These are phyloP conservation scores for Amblyteles armatorius DNA, from an alignment of 2,888 invertebrate species.

Conservation along the genomic window DNA sequence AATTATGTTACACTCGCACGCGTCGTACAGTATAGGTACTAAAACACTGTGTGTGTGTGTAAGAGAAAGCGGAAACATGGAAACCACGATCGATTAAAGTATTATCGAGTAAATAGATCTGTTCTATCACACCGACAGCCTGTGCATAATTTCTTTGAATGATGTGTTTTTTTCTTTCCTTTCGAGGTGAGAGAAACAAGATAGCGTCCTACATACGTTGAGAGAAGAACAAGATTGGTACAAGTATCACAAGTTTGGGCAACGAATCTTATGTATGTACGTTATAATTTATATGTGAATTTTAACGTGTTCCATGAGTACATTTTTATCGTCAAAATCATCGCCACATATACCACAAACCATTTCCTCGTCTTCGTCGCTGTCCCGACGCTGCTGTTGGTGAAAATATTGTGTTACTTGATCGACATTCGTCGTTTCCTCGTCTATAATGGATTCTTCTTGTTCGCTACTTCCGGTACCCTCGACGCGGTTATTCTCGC, in stretches of 20 bases:
- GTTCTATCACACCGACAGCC: constrained; percentile 69
- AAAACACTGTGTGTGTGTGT: constrained; percentile 62
- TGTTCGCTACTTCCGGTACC: not conserved
- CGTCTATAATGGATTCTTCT: constrained; percentile 54
- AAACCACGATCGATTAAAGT: constrained; percentile 28
- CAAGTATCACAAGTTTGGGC: constrained; percentile 73
- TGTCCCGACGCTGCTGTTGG: constrained; percentile 58
- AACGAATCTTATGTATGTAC: constrained; percentile 14
- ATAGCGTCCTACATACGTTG: not conserved
- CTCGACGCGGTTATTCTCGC: constrained; percentile 68
- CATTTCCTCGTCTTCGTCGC: constrained; percentile 75
- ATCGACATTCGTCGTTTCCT: constrained; percentile 72
- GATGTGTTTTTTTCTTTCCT: constrained; percentile 2
- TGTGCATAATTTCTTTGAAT: constrained; percentile 19
- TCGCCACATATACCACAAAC: constrained; percentile 83
- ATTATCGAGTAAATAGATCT: constrained; percentile 63
- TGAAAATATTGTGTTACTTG: constrained; percentile 74
- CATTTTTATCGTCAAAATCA: constrained; percentile 81
- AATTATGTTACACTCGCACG: constrained; percentile 56
- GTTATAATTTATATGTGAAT: constrained; percentile 80
- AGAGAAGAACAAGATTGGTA: constrained; percentile 6
- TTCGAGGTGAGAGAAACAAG: constrained; percentile 3
- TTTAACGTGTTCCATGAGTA: constrained; percentile 83
- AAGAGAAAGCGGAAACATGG: constrained; percentile 53
- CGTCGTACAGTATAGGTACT: constrained; percentile 16